phyloP scores from a whole-genome alignment of 2,113 vertebrate genomes.

The Hucho hucho region DNA sequence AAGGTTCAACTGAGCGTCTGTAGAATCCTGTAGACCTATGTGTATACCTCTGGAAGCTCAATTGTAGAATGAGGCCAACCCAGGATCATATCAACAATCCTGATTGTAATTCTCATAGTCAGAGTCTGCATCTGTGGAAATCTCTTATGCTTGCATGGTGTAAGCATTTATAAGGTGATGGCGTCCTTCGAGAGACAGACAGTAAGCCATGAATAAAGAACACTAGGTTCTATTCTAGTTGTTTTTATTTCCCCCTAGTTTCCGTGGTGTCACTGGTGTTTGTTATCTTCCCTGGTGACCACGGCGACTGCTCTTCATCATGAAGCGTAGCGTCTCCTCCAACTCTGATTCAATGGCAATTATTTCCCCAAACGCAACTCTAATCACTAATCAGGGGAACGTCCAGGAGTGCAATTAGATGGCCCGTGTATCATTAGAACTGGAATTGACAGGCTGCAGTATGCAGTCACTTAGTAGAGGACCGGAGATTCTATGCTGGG shows the following conservation, averaged over 20 bases:
- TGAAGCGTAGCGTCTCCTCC: constrained; percentile 17
- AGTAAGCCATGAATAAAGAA: background rate
- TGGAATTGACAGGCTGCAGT: constrained; percentile 12
- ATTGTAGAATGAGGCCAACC: background rate
- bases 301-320: background rate
- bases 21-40: background rate
- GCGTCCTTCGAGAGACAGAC: background rate
- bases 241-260: background rate
- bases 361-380: constrained; percentile 20
- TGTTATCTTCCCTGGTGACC: background rate
- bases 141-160: background rate
- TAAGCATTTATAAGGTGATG: background rate
- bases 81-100: background rate
- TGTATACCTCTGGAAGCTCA: background rate
- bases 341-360: constrained; percentile 43
- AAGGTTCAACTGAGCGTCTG: background rate
- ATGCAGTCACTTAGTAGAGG: constrained; percentile 18
- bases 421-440: constrained; percentile 13
- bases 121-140: background rate
- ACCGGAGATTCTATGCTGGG: background rate
- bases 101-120: background rate
- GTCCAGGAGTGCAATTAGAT: constrained; percentile 34
- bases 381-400: constrained; percentile 15
- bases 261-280: background rate
- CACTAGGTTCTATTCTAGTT: background rate